phyloP scores from a whole-genome alignment of 64 coral and sea anemone genomes.

The Dendronephthya gigantea region DNA sequence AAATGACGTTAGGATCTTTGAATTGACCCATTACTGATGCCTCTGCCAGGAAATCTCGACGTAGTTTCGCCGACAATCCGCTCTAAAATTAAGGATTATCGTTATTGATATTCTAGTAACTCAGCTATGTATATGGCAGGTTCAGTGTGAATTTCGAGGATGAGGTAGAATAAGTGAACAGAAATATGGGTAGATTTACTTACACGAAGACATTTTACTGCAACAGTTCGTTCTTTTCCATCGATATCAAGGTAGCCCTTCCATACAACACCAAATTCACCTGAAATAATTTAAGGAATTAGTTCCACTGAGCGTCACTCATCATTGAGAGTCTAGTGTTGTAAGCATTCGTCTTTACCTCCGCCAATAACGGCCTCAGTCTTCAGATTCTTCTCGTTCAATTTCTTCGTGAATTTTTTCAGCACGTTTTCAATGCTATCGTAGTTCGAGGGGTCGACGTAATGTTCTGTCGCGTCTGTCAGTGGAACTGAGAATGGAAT shows the following conservation, averaged over 20 bases:
- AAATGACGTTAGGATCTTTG: background rate
- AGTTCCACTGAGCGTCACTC: background rate
- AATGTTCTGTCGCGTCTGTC: background rate
- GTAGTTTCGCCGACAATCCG: background rate
- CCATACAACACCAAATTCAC: slow-evolving; percentile 12
- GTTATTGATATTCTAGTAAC: background rate
- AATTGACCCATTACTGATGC: slow-evolving; percentile 6
- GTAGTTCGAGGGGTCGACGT: background rate
- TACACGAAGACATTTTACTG: slow-evolving; percentile 5
- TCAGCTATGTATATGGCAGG: background rate
- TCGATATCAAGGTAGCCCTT: background rate
- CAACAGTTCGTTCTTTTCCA: background rate
- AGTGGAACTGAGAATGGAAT: background rate
- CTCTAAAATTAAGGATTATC: background rate
- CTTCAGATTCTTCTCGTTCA: background rate
- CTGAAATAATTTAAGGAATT: background rate
- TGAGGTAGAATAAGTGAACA: background rate
- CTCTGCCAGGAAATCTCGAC: slow-evolving; percentile 6
- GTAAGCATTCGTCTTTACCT: background rate
- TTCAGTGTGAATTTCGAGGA: background rate
- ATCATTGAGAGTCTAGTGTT: background rate
- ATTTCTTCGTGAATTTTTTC: background rate
- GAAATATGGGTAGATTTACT: background rate
- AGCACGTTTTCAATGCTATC: background rate
- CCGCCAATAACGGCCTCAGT: background rate